These are phyloP conservation scores for Caenorhabditis auriculariae DNA, from an alignment of 2,888 invertebrate species.

Conservation along the genomic window DNA sequence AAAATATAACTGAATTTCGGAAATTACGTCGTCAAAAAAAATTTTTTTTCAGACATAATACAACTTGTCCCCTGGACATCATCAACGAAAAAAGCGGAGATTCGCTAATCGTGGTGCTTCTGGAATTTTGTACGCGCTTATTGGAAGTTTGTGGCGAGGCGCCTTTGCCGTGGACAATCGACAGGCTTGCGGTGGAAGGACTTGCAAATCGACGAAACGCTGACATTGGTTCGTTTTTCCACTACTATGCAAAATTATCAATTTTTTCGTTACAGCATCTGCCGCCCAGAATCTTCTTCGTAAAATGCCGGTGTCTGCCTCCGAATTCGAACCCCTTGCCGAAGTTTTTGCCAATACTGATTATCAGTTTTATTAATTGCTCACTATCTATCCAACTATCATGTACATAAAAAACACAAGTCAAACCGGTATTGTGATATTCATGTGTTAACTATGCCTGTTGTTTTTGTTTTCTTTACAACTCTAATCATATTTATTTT, in stretches of 20 bases:
- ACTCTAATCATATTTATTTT: no score
- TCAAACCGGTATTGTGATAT: no score
- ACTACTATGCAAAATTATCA: not conserved
- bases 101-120: not conserved
- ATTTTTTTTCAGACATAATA: not conserved
- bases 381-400: no score
- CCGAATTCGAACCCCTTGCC: conserved; percentile 5
- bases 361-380: no score
- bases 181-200: conserved; percentile 11
- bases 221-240: conserved; percentile 17
- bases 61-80: not conserved
- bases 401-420: no score
- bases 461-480: no score
- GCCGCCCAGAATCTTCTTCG: conserved; percentile 5
- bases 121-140: not conserved
- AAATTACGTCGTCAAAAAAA: no score
- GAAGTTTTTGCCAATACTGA: conserved; percentile 10
- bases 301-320: not conserved
- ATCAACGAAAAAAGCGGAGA: not conserved
- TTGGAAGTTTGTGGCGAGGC: not conserved
- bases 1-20: no score
- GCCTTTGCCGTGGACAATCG: conserved; percentile 8
- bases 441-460: no score
- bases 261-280: conserved; percentile 11
- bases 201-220: conserved; percentile 17